phyloP scores from a whole-genome alignment of 2,797 vertebrate species.

The Macrochelys suwanniensis region DNA sequence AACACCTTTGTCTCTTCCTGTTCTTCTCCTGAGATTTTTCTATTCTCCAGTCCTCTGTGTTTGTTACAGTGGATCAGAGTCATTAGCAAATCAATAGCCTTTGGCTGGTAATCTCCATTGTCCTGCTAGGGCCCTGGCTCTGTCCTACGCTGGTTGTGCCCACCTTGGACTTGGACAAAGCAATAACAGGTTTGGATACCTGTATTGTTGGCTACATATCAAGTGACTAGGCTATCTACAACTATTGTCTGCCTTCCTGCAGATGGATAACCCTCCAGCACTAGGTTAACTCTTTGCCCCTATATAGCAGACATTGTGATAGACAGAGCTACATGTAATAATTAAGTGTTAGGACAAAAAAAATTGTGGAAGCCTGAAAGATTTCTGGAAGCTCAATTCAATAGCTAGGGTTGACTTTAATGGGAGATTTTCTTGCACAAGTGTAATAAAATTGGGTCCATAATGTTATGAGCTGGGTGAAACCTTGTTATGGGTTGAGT shows the following conservation, averaged over 20 bases:
- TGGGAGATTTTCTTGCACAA: not conserved
- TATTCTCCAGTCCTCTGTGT: too few species aligned
- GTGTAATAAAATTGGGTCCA: not conserved
- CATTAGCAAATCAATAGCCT: not conserved
- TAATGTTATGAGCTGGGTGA: too few species aligned
- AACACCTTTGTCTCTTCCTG: not conserved
- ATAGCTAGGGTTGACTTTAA: not conserved
- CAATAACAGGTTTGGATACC: not conserved
- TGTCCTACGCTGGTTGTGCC: not conserved
- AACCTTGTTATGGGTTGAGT: too few species aligned
- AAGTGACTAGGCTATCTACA: not conserved
- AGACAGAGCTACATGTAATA: not conserved
- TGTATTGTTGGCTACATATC: not conserved
- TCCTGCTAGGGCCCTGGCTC: not conserved
- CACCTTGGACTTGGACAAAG: not conserved
- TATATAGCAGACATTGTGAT: not conserved
- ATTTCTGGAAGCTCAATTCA: not conserved
- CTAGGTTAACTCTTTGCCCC: not conserved
- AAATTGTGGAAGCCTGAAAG: not conserved
- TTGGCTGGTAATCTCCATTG: not conserved
- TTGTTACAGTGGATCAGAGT: not conserved
- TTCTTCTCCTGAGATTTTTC: not conserved
- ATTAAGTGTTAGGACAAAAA: not conserved
- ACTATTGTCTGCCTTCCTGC: not conserved
- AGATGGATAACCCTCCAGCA: not conserved